Evolutionary conservation across 2,888 invertebrate species (phyloP).

Genomic region (Stictocephala bisonia): DNA sequence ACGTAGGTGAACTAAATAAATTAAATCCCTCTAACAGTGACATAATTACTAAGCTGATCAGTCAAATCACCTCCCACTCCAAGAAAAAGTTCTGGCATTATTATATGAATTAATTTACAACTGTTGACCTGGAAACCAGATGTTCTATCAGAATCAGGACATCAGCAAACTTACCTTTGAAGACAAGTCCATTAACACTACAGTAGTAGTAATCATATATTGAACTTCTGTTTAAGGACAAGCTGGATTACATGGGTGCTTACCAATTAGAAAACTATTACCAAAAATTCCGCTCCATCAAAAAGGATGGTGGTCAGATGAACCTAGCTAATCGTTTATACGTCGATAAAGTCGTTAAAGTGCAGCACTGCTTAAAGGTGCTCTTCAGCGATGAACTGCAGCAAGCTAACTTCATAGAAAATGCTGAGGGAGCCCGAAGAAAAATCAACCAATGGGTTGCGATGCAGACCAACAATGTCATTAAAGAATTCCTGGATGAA

Average conservation of each 20-base stretch:
- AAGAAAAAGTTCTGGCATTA: too few relatives aligned
- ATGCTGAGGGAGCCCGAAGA: slow-evolving; percentile 70
- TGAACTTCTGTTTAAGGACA: slow-evolving; percentile 72
- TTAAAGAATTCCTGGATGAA: slow-evolving; percentile 76
- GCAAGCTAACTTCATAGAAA: slow-evolving; percentile 70
- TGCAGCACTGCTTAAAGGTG: slow-evolving; percentile 75
- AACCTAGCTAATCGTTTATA: slow-evolving; percentile 83
- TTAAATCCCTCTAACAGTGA: too few relatives aligned
- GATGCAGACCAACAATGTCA: slow-evolving; percentile 78
- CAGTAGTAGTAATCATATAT: too few relatives aligned
- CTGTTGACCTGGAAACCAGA: too few relatives aligned
- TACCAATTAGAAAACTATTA: slow-evolving; percentile 77
- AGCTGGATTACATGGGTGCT: slow-evolving; percentile 77
- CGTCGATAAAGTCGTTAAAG: slow-evolving; percentile 70
- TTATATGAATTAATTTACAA: too few relatives aligned
- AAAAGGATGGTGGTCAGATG: slow-evolving; percentile 77
- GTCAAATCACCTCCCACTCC: too few relatives aligned
- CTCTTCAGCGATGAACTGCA: slow-evolving; percentile 67
- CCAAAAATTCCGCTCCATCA: slow-evolving; percentile 67
- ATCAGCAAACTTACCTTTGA: too few relatives aligned
- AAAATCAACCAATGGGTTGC: slow-evolving; percentile 84
- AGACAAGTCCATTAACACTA: too few relatives aligned
- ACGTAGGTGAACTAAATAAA: too few relatives aligned
- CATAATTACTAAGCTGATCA: too few relatives aligned
- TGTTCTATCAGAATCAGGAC: too few relatives aligned